Percentiles rank a stretch among this genome's conserved stretches.
These are phyloP conservation scores for Acleris literana DNA, from an alignment of 2,888 invertebrate species.

Conservation along the genomic window DNA sequence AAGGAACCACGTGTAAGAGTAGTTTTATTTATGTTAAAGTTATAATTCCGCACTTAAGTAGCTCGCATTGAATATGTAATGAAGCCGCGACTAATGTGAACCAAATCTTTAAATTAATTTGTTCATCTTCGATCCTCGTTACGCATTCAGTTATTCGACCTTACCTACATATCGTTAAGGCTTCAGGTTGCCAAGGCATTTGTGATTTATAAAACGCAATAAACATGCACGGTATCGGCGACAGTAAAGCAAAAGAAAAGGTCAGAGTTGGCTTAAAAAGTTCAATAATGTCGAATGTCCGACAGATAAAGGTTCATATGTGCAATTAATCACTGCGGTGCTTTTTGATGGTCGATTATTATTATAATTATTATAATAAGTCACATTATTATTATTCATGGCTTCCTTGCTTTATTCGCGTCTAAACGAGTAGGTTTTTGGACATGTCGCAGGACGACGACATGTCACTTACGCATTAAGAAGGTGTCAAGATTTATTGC, in stretches of 20 bases:
- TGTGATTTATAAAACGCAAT: slow-evolving; percentile 49
- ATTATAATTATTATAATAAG: slow-evolving; percentile 36
- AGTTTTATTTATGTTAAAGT: background rate
- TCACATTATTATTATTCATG: slow-evolving; percentile 28
- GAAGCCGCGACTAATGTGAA: slow-evolving; percentile 11
- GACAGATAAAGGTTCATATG: slow-evolving; percentile 44
- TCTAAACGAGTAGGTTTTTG: slow-evolving; percentile 6
- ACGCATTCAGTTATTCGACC: slow-evolving; percentile 38
- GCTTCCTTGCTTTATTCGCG: slow-evolving; percentile 21
- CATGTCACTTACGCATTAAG: slow-evolving; percentile 13
- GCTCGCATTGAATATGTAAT: slow-evolving; percentile 18
- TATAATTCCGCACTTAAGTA: background rate
- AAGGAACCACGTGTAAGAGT: too few species aligned
- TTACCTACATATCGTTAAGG: slow-evolving; percentile 30
- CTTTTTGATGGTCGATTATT: slow-evolving; percentile 40
- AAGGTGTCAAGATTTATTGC: slow-evolving; percentile 30
- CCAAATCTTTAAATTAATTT: slow-evolving; percentile 18
- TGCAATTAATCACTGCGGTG: slow-evolving; percentile 50
- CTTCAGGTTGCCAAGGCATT: slow-evolving; percentile 39
- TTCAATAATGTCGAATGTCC: slow-evolving; percentile 51
- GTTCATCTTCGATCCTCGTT: slow-evolving; percentile 9
- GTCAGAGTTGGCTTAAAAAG: slow-evolving; percentile 50
- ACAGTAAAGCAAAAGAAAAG: slow-evolving; percentile 55
- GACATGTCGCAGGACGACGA: slow-evolving; percentile 7
- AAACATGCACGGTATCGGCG: slow-evolving; percentile 52